Evolutionary conservation across 2,797 vertebrate genomes (phyloP), one percentile per base, ranked within the genome.

Genomic region (Notolabrus celidotus): DNA sequence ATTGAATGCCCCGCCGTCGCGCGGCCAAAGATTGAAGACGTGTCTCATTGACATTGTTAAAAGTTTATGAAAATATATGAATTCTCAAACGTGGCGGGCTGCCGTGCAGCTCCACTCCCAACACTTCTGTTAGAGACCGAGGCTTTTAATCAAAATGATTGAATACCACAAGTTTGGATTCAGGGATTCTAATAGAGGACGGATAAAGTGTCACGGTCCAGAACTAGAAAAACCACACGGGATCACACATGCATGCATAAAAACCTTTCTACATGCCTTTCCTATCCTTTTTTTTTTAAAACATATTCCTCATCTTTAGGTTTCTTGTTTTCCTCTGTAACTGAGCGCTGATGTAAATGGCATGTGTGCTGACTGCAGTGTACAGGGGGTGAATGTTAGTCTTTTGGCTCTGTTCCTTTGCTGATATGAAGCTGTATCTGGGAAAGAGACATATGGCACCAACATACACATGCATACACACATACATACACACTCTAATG

Each of bases 81-180:
- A 97, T 95, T 95, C 94, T 97, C 95, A 97, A 97, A 98, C 95
- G 96, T 96, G 96, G 96, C 95, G 95, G 96, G 96, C 95, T 95
- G 93, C 94, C 95, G 71, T 88, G 94, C 95, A 96, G 89, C 88
- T 91, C 95, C 94, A 96, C 96, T 97, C 95, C 95, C 95, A 95
- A 96, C 95, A 96, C 95, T 96, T 96, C 96, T 97, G 96, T 96
- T 96, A 96, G 96, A 96, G 97, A 98, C 96, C 94, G 94, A 92
- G 93, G 96, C 97, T 98, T 98, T 99, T 99, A 98, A 99, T 99
- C 97, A 99, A 98, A 97, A 98, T 98, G 98, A 98, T 98, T 98
- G 97, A 99, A 97, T 98, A 97, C 97, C 95, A 92, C 94, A 95
- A 96, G 96, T 96, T 96, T 91, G 92, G 95, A 97, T 96, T 95